These are phyloP conservation scores for Epicampocera succincta DNA, from an alignment of 2,888 invertebrate species.

Conservation along the genomic window DNA sequence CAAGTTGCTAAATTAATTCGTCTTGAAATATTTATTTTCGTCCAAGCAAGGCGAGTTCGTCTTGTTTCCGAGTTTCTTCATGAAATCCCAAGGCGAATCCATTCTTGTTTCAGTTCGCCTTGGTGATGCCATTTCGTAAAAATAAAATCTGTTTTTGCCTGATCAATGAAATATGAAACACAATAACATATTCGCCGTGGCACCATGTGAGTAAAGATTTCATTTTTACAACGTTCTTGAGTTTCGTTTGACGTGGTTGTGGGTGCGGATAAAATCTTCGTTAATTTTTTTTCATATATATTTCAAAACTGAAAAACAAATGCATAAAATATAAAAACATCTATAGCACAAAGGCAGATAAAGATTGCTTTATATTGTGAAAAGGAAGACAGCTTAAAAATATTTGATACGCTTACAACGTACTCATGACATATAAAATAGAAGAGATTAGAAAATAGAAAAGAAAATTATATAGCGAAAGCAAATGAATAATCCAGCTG, in stretches of 20 bases:
- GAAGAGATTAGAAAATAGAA: constrained; percentile 2
- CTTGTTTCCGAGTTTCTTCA: too few relatives aligned
- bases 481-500: constrained; percentile 66
- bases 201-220: constrained; percentile 30
- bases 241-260: constrained; percentile 58
- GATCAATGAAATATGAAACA: background rate
- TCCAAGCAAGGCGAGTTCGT: too few relatives aligned
- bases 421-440: background rate
- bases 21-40: too few relatives aligned
- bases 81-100: too few relatives aligned
- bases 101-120: too few relatives aligned
- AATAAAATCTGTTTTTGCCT: too few relatives aligned
- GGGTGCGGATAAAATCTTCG: constrained; percentile 29
- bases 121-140: background rate
- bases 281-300: constrained; percentile 5
- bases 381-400: constrained; percentile 33
- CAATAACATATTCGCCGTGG: constrained; percentile 7
- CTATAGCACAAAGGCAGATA: too few relatives aligned
- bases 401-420: constrained; percentile 1
- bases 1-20: too few relatives aligned
- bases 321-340: constrained; percentile 8
- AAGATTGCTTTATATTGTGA: too few relatives aligned
- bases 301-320: constrained; percentile 31
- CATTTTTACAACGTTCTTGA: constrained; percentile 68
- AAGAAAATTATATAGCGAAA: constrained; percentile 6